These are phyloP conservation scores for Phalacrocorax aristotelis DNA, from an alignment of 2,113 vertebrate genomes.

Conservation along the genomic window DNA sequence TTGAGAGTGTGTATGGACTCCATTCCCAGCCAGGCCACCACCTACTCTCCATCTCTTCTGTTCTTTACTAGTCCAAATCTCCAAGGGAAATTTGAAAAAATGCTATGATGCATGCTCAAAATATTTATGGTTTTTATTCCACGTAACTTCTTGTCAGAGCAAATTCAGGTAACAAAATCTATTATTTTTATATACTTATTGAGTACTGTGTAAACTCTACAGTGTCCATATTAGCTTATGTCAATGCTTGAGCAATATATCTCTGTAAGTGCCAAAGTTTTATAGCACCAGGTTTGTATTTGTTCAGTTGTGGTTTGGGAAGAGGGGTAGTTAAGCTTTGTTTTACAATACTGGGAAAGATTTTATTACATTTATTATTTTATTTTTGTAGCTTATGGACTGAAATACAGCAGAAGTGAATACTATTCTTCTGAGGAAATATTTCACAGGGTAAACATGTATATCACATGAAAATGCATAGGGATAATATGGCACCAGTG, in stretches of 20 bases:
- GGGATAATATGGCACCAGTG: neutral
- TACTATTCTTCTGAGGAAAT: neutral
- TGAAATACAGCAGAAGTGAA: neutral
- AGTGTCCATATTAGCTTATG: neutral
- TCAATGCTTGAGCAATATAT: neutral
- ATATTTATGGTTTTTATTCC: neutral
- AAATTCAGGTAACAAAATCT: neutral
- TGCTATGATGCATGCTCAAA: neutral
- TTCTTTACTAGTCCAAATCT: neutral
- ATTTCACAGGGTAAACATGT: neutral
- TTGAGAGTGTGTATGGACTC: neutral
- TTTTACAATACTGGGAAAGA: neutral
- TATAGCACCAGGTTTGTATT: neutral
- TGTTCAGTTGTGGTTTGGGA: neutral
- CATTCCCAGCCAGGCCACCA: neutral
- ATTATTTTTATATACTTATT: neutral
- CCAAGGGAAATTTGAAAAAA: neutral
- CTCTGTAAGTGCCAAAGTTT: neutral
- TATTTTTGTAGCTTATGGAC: neutral
- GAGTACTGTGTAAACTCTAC: neutral
- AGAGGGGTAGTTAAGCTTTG: neutral
- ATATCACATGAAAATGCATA: neutral
- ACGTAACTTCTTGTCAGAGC: neutral
- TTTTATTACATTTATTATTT: neutral
- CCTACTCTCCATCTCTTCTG: neutral